Conservation (phyloP, 2,888 invertebrate species). For the Xestia ashworthii region DNA sequence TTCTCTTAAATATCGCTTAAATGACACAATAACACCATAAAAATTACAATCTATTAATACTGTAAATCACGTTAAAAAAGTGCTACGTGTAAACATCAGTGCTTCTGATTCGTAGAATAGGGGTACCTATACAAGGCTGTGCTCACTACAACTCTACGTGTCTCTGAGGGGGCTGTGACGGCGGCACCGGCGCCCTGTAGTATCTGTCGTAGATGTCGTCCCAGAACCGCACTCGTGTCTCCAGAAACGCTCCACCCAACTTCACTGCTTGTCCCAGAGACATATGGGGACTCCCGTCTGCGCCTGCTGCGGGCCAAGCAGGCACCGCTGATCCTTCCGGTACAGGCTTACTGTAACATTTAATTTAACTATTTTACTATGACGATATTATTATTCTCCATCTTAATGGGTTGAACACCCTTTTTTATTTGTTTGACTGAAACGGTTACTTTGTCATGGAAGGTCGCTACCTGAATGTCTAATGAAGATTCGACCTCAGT, state of each 20-base stretch:
- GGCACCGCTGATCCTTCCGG: constrained; percentile 66
- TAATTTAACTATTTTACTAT: background rate
- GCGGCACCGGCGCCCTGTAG: constrained; percentile 71
- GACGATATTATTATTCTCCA: background rate
- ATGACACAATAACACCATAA: no score
- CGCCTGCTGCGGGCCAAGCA: constrained; percentile 70
- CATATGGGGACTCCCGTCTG: constrained; percentile 70
- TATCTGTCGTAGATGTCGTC: constrained; percentile 72
- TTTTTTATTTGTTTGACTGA: background rate
- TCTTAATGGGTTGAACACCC: background rate
- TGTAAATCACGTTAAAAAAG: no score
- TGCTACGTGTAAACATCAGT: no score
- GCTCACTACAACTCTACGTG: constrained; percentile 7
- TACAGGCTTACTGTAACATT: constrained; percentile 71
- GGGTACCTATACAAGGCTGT: background rate
- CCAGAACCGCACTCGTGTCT: constrained; percentile 71
- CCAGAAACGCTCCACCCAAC: constrained; percentile 63
- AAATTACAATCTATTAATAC: no score
- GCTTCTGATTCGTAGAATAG: no score
- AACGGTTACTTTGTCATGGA: no score
- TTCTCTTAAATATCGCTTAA: no score
- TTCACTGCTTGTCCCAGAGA: constrained; percentile 66
- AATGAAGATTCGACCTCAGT: background rate
- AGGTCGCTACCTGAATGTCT: no score
- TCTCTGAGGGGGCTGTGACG: constrained; percentile 50